A percentile compares a stretch with the other conserved stretches of the same genome.
Evolutionary conservation across 2,797 vertebrate genomes (phyloP).

Genomic region (Sebastes taczanowskii): DNA sequence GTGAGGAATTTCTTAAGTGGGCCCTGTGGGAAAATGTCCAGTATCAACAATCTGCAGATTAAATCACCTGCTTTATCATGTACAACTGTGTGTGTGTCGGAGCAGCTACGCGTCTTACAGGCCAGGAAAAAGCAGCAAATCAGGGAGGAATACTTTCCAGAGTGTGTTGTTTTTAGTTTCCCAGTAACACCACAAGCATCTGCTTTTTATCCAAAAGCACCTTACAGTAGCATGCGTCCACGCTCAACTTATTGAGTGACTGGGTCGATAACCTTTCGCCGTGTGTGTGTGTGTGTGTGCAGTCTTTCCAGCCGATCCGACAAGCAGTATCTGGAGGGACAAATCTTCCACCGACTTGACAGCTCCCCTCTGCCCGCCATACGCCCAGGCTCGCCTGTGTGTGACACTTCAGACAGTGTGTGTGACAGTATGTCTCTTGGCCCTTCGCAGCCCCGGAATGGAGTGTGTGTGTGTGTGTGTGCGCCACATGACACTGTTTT

Average conservation of each 20-base stretch:
- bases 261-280: slow-evolving; percentile 43
- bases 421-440: slow-evolving; percentile 67
- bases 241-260: slow-evolving; percentile 25
- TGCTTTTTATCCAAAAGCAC: not conserved
- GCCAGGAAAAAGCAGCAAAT: not conserved
- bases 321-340: slow-evolving; percentile 61
- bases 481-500: not conserved
- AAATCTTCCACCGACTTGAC: slow-evolving; percentile 57
- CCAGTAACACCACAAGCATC: not conserved
- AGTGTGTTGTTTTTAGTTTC: slow-evolving; percentile 3
- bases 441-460: slow-evolving; percentile 29
- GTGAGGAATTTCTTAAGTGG: slow-evolving; percentile 69
- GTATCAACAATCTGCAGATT: slow-evolving; percentile 67
- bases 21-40: slow-evolving; percentile 68
- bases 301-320: slow-evolving; percentile 41
- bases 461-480: slow-evolving; percentile 16
- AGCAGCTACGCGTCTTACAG: not conserved
- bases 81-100: not conserved
- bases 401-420: slow-evolving; percentile 66
- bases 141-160: not conserved
- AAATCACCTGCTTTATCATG: slow-evolving; percentile 67
- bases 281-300: not conserved
- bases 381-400: slow-evolving; percentile 55
- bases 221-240: not conserved
- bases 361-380: slow-evolving; percentile 59